Percentiles rank a stretch among this genome's conserved stretches.
Conservation (phyloP, 2,113 vertebrate genomes). For the Pyxicephalus adspersus region DNA sequence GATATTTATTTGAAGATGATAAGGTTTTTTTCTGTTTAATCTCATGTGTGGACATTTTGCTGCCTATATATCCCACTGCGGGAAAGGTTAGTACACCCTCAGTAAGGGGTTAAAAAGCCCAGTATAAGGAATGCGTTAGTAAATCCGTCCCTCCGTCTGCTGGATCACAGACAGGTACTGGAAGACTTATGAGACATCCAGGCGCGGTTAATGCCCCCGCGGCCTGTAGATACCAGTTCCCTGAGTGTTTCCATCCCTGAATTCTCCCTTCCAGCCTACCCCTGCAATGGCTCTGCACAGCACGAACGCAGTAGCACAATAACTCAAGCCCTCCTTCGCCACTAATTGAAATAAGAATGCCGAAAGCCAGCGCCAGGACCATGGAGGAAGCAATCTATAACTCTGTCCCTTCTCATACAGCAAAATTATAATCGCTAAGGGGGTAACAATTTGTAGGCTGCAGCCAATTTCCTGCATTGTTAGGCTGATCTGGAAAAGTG, state of each 20-base stretch:
- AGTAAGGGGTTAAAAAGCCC: conserved; percentile 26
- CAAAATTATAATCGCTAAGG: conserved; percentile 49
- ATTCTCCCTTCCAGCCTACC: conserved; percentile 20
- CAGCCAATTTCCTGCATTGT: conserved; percentile 55
- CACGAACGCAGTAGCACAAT: background rate
- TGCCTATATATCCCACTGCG: too few species aligned
- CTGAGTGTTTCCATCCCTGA: conserved; percentile 32
- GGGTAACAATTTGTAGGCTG: conserved; percentile 48
- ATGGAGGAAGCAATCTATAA: conserved; percentile 44
- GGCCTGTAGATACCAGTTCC: conserved; percentile 14
- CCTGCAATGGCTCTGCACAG: conserved; percentile 4
- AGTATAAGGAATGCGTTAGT: background rate
- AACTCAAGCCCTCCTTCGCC: conserved; percentile 24
- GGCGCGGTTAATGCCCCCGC: conserved; percentile 14
- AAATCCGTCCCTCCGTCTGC: background rate
- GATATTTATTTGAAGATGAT: too few species aligned
- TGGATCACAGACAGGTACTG: conserved; percentile 19
- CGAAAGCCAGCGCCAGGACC: conserved; percentile 19
- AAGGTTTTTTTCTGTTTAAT: too few species aligned
- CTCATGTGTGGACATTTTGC: too few species aligned
- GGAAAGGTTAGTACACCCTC: too few species aligned
- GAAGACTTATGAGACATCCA: conserved; percentile 32
- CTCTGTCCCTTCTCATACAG: conserved; percentile 45
- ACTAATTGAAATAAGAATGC: conserved; percentile 49
- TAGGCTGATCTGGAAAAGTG: conserved; percentile 44